Evolutionary conservation across 2,113 vertebrate genomes (phyloP).

Genomic region (Syngnathoides biaculeatus): DNA sequence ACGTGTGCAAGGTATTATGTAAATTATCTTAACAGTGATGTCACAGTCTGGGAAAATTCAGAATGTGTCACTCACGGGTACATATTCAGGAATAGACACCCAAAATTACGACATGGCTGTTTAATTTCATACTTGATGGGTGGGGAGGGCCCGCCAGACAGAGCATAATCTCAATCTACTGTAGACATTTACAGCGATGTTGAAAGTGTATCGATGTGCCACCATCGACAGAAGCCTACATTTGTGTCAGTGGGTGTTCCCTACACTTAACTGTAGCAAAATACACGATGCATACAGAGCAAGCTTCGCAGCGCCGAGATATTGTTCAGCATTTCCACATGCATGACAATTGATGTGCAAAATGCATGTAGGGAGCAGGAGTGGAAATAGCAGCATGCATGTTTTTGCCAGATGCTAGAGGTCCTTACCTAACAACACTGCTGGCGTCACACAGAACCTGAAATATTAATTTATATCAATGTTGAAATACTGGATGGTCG

Average conservation of each 20-base stretch:
- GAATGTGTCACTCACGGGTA: too few species aligned
- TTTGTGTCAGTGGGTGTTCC: slow-evolving; percentile 10
- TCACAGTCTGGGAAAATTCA: too few species aligned
- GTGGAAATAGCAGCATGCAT: slow-evolving; percentile 6
- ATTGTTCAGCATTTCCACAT: slow-evolving; percentile 37
- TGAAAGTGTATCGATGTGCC: slow-evolving; percentile 13
- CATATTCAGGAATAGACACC: too few species aligned
- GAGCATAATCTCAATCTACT: too few species aligned
- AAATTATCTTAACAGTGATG: too few species aligned
- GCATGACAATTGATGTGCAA: slow-evolving; percentile 40
- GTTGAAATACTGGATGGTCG: too few species aligned
- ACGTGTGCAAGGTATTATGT: too few species aligned
- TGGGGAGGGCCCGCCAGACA: too few species aligned
- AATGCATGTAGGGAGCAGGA: slow-evolving; percentile 14
- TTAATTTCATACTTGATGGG: too few species aligned
- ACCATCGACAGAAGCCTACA: slow-evolving; percentile 5
- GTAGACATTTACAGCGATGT: not conserved
- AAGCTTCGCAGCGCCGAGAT: slow-evolving; percentile 4
- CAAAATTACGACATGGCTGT: too few species aligned
- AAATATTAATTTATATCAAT: too few species aligned
- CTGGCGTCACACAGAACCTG: slow-evolving; percentile 14
- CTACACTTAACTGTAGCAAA: slow-evolving; percentile 40
- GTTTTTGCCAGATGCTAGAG: not conserved
- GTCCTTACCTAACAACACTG: not conserved
- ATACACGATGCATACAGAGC: slow-evolving; percentile 42